Evolutionary conservation across 2,113 vertebrate species (phyloP).

Genomic region (Antigone vipio): DNA sequence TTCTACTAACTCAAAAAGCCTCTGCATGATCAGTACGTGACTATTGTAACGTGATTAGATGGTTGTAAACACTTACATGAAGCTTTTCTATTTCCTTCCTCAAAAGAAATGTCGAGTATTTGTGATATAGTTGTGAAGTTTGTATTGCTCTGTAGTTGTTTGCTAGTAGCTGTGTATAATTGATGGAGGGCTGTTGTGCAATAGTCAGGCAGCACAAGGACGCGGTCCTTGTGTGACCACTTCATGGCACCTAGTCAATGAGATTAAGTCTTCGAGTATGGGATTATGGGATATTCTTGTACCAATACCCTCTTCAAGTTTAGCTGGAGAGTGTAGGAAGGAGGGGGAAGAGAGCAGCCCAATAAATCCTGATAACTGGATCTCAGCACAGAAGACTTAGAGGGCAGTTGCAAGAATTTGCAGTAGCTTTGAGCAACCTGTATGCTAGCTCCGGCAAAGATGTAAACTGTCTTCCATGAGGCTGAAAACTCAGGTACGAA

Average conservation of each 20-base stretch:
- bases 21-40: neutral
- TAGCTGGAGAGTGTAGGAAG: neutral
- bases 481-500: neutral
- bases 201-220: neutral
- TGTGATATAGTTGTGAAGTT: neutral
- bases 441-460: neutral
- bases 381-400: neutral
- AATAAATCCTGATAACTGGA: neutral
- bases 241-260: neutral
- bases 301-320: neutral
- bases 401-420: neutral
- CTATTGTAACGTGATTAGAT: neutral
- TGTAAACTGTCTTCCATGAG: neutral
- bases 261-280: neutral
- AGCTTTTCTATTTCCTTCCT: neutral
- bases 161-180: neutral
- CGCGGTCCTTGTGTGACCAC: neutral
- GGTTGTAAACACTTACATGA: neutral
- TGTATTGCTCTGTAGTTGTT: neutral
- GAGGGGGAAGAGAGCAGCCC: neutral
- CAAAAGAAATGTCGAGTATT: neutral
- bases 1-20: neutral
- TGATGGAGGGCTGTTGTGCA: neutral
- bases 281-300: neutral
- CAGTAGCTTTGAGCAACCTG: neutral